Conservation (phyloP, 1,140 invertebrate species). For the Subanguina moxae region DNA sequence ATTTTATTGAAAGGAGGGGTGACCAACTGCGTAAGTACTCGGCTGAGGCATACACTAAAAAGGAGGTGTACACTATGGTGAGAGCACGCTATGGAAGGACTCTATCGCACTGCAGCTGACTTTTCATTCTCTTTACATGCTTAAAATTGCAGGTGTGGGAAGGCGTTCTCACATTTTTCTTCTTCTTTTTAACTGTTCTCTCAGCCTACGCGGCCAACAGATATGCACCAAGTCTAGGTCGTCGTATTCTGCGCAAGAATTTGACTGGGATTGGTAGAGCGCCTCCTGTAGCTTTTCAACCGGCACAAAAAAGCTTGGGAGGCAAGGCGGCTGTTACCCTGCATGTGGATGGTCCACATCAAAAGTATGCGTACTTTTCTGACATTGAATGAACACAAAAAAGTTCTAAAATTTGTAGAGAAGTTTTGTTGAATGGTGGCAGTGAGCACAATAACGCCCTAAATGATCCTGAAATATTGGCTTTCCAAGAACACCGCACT, state of each 20-base stretch:
- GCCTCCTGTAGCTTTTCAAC: not conserved
- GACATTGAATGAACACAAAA: not conserved
- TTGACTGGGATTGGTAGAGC: not conserved
- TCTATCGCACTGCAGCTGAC: no score
- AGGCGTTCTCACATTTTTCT: constrained; percentile 63
- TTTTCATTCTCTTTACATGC: no score
- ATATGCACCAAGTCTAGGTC: constrained; percentile 35
- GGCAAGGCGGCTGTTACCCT: not conserved
- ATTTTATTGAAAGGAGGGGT: no score
- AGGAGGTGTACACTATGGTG: no score
- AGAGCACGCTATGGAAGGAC: no score
- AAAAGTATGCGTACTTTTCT: not conserved
- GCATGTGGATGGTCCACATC: not conserved
- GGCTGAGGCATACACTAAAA: no score
- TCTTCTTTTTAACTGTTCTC: constrained; percentile 64
- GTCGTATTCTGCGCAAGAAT: constrained; percentile 21
- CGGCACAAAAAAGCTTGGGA: not conserved
- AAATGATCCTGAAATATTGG: constrained; percentile 63
- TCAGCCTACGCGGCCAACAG: constrained; percentile 62
- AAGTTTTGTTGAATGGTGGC: not conserved
- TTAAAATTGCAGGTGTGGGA: constrained; percentile 62
- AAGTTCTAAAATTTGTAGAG: not conserved
- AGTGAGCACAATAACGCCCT: not conserved
- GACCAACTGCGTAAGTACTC: no score
- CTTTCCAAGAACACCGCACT: constrained; percentile 78